Evolutionary conservation across 2,113 vertebrate species (phyloP).

Genomic region (Tor tambroides): DNA sequence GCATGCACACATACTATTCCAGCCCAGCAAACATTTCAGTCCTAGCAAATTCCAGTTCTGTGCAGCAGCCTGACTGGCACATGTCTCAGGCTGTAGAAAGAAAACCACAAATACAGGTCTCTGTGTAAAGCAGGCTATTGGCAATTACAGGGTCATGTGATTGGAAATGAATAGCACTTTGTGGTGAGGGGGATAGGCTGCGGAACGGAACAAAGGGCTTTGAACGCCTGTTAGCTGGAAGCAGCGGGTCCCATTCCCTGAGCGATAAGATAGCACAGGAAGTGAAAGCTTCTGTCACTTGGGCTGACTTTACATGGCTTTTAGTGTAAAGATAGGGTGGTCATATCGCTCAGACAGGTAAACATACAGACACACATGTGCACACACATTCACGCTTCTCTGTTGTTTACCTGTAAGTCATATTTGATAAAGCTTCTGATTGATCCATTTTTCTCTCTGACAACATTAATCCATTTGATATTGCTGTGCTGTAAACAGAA

Average conservation of each 20-base stretch:
- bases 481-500: slow-evolving; percentile 45
- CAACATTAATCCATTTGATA: slow-evolving; percentile 49
- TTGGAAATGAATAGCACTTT: slow-evolving; percentile 57
- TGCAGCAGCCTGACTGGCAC: neutral
- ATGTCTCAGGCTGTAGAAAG: neutral
- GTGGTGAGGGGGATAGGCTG: slow-evolving; percentile 39
- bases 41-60: neutral
- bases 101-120: slow-evolving; percentile 11
- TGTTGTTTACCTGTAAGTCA: slow-evolving; percentile 36
- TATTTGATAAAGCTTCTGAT: slow-evolving; percentile 49
- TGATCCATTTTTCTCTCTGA: slow-evolving; percentile 37
- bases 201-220: slow-evolving; percentile 49
- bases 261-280: slow-evolving; percentile 45
- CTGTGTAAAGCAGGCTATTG: slow-evolving; percentile 33
- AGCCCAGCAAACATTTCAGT: neutral
- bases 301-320: slow-evolving; percentile 30
- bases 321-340: slow-evolving; percentile 25
- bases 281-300: slow-evolving; percentile 44
- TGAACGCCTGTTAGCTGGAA: slow-evolving; percentile 34
- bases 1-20: neutral
- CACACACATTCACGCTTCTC: neutral
- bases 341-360: slow-evolving; percentile 25
- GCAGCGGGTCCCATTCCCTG: slow-evolving; percentile 31
- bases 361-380: slow-evolving; percentile 5
- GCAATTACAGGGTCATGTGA: slow-evolving; percentile 55